These are phyloP conservation scores for Eonycteris spelaea DNA, from an alignment of 2,113 vertebrate species.

Conservation along the genomic window DNA sequence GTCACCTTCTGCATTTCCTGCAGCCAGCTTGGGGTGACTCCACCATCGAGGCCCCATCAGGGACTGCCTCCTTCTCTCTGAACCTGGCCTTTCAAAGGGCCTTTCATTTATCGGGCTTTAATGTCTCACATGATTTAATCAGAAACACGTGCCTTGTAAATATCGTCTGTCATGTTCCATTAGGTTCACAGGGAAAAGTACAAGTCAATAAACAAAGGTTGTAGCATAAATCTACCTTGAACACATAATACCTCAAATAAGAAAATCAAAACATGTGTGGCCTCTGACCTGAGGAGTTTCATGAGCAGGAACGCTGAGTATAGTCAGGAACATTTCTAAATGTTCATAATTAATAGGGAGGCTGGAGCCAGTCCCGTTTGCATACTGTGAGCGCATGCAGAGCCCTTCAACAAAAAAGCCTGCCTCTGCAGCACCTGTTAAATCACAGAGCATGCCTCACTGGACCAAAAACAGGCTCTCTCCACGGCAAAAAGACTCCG, in stretches of 20 bases:
- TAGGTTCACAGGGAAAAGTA: constrained; percentile 88
- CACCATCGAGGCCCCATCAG: constrained; percentile 65
- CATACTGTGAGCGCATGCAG: not conserved
- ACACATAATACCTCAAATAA: constrained; percentile 88
- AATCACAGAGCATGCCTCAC: not conserved
- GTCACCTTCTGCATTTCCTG: constrained; percentile 46
- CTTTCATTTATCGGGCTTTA: constrained; percentile 88
- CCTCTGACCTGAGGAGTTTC: constrained; percentile 86
- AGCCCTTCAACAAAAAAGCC: not conserved
- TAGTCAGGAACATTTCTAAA: constrained; percentile 79
- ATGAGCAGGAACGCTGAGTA: constrained; percentile 81
- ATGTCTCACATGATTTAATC: constrained; percentile 89
- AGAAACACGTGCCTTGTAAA: constrained; percentile 88
- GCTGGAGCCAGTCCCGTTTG: not conserved
- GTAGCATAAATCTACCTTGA: constrained; percentile 90
- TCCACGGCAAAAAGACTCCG: constrained; percentile 68
- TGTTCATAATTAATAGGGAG: constrained; percentile 81
- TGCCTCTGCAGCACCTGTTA: constrained; percentile 28
- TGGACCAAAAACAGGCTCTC: not conserved
- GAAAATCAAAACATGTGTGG: constrained; percentile 90
- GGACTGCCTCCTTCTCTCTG: constrained; percentile 81
- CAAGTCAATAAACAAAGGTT: constrained; percentile 90
- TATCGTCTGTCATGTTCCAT: constrained; percentile 88
- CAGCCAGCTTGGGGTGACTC: constrained; percentile 26
- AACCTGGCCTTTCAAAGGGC: constrained; percentile 82